Evolutionary conservation across 1,140 invertebrate species (phyloP), one percentile per base, ranked within the genome.

Genomic region (Oppia nitens): DNA sequence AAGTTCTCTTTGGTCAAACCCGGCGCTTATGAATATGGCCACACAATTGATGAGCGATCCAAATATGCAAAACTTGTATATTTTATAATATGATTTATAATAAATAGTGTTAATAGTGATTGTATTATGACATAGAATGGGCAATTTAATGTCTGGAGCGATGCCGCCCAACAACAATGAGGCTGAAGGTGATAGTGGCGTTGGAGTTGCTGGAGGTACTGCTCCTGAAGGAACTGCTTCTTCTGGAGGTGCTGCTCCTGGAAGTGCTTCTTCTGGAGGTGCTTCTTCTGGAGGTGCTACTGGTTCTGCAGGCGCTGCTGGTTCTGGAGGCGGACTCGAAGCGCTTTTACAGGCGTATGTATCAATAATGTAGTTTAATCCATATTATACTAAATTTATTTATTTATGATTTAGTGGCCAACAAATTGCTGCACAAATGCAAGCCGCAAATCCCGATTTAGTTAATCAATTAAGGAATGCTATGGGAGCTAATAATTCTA

Each of bases 41-140:
- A 78, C 78, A 32, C 81, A 84, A 67, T 81, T 89, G 77, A 72
- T 89, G 49, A 74, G 78, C 4, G 81, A 88, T 71, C 84, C 84
- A 1, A 77, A 75, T 40, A 83, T 88, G 78, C 79, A 83, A 67
- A 82, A 82, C 67, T 75, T 86, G 71, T 78, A 73, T 73, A 72
- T 68, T 58, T 47, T 14, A n/a, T 26, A 56, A 28, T 25, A 32
- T 25, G 25, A 14, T 55, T 17, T 55, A 20, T 55, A 20, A 1
- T n/a, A 17, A 40, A 40, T 40, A 9, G 6, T 9, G 6, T 17
- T 40, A 40, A 40, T 40, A 9, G 32, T 40, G 6, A 40, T 9
- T 9, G 32, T 40, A 17, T 9, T 9, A 40, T 40, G 6, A 40
- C 32, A 47, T 53, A 73, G 69, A 67, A 71, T 75, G 71, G 65